Conservation (phyloP, 2,797 vertebrate species). For the Sitta carolinensis region DNA sequence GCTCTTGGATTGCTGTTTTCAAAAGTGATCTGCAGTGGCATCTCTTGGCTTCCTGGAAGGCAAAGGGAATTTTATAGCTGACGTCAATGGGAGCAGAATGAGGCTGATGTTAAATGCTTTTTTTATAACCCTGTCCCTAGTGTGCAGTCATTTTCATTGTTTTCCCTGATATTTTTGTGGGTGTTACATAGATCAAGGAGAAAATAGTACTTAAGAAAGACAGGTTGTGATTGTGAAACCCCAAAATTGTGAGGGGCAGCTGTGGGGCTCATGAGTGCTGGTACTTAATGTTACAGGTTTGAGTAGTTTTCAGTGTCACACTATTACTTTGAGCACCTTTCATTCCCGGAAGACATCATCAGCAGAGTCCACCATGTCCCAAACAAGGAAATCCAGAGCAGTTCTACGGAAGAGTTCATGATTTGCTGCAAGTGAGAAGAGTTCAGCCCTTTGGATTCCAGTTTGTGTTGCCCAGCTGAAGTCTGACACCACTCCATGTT, state of each 20-base stretch:
- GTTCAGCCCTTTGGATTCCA: background rate
- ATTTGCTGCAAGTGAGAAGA: background rate
- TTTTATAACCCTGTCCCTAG: conserved; percentile 8
- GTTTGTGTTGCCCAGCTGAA: background rate
- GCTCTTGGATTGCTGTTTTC: background rate
- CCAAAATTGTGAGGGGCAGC: background rate
- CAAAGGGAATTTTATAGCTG: conserved; percentile 43
- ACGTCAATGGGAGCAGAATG: conserved; percentile 38
- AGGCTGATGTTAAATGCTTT: conserved; percentile 8
- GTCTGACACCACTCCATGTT: background rate
- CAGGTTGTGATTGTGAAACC: background rate
- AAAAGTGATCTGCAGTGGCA: background rate
- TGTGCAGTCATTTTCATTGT: conserved; percentile 13
- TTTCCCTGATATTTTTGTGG: conserved; percentile 25
- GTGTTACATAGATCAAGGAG: conserved; percentile 5
- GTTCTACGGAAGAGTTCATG: background rate
- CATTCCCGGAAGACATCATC: background rate
- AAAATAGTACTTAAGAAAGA: background rate
- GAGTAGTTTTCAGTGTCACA: background rate
- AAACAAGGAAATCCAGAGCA: background rate
- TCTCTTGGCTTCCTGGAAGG: conserved; percentile 54
- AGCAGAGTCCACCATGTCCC: background rate
- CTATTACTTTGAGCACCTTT: background rate
- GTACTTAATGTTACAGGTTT: background rate
- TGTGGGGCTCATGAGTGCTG: background rate